Base-by-base conservation (phyloP, 2,888 invertebrate genomes). In the Clanis bilineata region DNA sequence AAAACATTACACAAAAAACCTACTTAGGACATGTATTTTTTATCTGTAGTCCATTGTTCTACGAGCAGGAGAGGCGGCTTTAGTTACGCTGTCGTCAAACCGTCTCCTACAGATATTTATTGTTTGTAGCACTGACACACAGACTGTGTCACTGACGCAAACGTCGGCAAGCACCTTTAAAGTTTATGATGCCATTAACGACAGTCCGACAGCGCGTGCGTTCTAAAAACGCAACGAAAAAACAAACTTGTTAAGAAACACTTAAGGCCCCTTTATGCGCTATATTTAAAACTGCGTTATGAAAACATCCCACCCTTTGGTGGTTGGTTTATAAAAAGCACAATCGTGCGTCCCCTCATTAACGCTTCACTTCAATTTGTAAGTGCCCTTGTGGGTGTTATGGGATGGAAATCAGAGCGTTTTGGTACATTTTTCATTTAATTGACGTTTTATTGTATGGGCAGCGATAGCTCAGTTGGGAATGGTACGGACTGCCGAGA, bases 231-330 rank as follows among this genome's bases (percentile, higher is more conserved):
- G 65, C 65, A 60, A 63, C 64, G 39, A 64, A 69, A n/a, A 72
- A 79, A 80, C 78, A 80, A 74, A 71, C 73, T 64, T 69, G n/a
- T 66, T 62, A 68, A 69, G 77, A 81, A 84, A 82, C 85, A 84
- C 79, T 83, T 77, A 73, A 67, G 76, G 76, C 76, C 80, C 80
- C 75, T 73, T 75, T 69, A 66, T 64, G 67, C 43, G 75, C 75
- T 85, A 85, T 79, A 83, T 85, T 81, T 86, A 82, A 82, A 80
- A 76, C 71, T 63, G 63, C 72, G 69, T 75, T 76, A 80, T 70
- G 77, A 85, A 85, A 87, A 87, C 85, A 87, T 78, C 64, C 71
- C 70, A 76, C 79, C 81, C 80, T 79, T 78, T 73, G 60, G 55
- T 60, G 56, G 67, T 67, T 66, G 6, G 66, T 65, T 73, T 74